phyloP scores from a whole-genome alignment of 1,140 invertebrate species.

The Drosophila baimaii region DNA sequence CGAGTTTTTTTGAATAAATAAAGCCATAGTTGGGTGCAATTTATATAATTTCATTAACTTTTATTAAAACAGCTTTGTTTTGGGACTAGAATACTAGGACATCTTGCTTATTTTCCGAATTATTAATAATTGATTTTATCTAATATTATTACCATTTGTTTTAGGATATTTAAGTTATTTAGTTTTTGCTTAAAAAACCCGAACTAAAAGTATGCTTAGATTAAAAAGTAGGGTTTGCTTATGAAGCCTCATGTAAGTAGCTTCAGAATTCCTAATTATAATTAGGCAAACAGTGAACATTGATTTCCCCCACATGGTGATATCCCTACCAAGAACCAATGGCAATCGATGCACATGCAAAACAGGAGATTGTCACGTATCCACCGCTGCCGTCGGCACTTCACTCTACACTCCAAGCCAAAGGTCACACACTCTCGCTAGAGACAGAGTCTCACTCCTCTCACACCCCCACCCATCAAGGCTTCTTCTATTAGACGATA shows the following conservation, averaged over 20 bases:
- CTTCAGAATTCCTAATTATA: neutral
- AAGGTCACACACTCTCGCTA: constrained; percentile 39
- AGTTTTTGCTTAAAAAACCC: no score
- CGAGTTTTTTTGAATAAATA: neutral
- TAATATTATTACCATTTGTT: no score
- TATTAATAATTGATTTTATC: no score
- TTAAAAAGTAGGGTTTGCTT: neutral
- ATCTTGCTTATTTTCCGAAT: no score
- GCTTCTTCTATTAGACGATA: constrained; percentile 14
- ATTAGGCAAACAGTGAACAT: constrained; percentile 18
- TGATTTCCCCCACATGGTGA: neutral
- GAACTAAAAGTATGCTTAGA: no score
- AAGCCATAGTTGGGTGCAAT: neutral
- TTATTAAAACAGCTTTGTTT: neutral
- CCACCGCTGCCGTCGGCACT: constrained; percentile 32
- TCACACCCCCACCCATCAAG: neutral
- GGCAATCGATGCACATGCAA: constrained; percentile 44
- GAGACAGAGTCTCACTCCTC: neutral
- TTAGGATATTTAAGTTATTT: no score
- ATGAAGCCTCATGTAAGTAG: neutral
- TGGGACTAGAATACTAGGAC: no score
- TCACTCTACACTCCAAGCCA: constrained; percentile 30
- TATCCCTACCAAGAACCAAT: neutral
- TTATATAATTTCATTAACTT: neutral
- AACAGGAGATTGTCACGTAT: constrained; percentile 69